phyloP scores from a whole-genome alignment of 2,888 invertebrate species.

The Hirtodrosophila trivittata region DNA sequence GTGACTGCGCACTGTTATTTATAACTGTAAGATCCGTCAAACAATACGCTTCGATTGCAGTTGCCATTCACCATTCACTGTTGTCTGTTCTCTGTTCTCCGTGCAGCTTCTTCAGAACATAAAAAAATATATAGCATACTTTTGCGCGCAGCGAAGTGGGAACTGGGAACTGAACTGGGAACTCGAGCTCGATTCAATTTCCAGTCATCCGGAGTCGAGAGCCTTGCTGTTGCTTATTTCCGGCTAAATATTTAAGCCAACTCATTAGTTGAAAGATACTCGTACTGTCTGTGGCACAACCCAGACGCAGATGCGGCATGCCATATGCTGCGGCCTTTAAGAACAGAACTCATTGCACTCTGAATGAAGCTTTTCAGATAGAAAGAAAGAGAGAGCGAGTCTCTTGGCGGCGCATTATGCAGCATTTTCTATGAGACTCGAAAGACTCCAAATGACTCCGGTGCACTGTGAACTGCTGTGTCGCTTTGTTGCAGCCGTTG shows the following conservation, averaged over 20 bases:
- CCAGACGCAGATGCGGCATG: constrained; percentile 7
- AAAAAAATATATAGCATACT: constrained; percentile 59
- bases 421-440: no score
- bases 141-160: constrained; percentile 14
- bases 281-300: neutral
- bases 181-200: constrained; percentile 30
- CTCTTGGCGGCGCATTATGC: no score
- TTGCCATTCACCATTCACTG: neutral
- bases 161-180: neutral
- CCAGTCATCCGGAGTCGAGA: constrained; percentile 16
- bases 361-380: constrained; percentile 13
- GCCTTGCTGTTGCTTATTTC: constrained; percentile 14
- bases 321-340: constrained; percentile 45
- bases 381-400: neutral
- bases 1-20: constrained; percentile 40
- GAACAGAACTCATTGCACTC: constrained; percentile 17
- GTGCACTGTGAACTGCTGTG: neutral
- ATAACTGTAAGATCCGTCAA: constrained; percentile 40
- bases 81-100: constrained; percentile 7
- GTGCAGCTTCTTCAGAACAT: constrained; percentile 36
- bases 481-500: neutral
- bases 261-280: constrained; percentile 55
- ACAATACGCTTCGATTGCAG: constrained; percentile 42
- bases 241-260: constrained; percentile 56
- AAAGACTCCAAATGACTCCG: constrained; percentile 13